Evolutionary conservation across 2,888 invertebrate species (phyloP).

Genomic region (Dynastes maya): DNA sequence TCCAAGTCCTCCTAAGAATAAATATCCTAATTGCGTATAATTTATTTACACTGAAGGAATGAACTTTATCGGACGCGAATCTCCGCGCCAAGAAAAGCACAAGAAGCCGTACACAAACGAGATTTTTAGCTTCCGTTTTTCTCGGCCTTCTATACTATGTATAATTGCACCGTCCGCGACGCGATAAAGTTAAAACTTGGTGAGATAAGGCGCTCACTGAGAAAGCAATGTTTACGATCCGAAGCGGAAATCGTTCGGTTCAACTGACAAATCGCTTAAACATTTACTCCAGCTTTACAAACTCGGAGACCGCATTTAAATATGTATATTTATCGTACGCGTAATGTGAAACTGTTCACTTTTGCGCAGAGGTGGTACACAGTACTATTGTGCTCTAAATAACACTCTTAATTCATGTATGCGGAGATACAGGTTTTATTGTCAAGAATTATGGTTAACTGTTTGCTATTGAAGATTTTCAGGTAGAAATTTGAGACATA

Average conservation of each 20-base stretch:
- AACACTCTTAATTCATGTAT: no score
- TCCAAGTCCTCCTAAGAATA: neutral
- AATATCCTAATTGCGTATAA: neutral
- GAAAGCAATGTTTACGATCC: slow-evolving; percentile 19
- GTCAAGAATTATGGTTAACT: no score
- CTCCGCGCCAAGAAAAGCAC: neutral
- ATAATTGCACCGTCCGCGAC: neutral
- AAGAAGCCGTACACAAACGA: neutral
- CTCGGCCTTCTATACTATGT: neutral
- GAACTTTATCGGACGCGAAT: slow-evolving; percentile 1
- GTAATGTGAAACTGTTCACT: slow-evolving; percentile 17
- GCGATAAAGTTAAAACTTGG: neutral
- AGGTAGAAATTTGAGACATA: no score
- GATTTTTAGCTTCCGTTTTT: neutral
- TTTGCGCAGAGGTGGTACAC: neutral
- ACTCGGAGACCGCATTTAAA: slow-evolving; percentile 5
- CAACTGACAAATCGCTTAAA: slow-evolving; percentile 31
- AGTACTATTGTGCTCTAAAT: neutral
- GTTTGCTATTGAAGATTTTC: no score
- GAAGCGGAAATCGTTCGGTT: slow-evolving; percentile 31
- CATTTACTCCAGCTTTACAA: slow-evolving; percentile 27
- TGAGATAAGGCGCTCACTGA: slow-evolving; percentile 9
- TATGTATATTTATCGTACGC: neutral
- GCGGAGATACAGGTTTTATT: no score
- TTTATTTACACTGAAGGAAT: slow-evolving; percentile 12